phyloP scores from a whole-genome alignment of 2,797 vertebrate genomes.

The Spinus pinus region DNA sequence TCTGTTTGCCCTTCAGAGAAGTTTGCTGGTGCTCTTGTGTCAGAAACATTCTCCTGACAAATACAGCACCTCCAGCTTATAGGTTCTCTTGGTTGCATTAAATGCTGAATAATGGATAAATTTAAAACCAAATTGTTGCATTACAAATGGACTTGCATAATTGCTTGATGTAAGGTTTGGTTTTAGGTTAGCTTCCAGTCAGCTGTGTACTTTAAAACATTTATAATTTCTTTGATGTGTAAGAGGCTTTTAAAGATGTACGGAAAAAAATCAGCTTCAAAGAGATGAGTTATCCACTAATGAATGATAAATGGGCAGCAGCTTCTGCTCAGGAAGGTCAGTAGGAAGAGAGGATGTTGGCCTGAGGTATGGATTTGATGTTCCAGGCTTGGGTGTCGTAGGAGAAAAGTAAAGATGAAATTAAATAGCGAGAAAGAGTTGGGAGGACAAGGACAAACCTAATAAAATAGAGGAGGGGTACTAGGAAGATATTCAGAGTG shows the following conservation, averaged over 20 bases:
- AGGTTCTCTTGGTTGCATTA: neutral
- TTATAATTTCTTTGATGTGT: neutral
- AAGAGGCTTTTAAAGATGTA: conserved; percentile 27
- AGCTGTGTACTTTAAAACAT: conserved; percentile 34
- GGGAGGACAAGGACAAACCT: neutral
- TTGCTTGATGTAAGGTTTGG: neutral
- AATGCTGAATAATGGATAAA: conserved; percentile 20
- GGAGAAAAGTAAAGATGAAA: neutral
- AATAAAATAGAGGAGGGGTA: neutral
- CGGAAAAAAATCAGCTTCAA: neutral
- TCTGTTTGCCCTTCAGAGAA: neutral
- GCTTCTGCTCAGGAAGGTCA: neutral
- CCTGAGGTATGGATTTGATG: neutral
- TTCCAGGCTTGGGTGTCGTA: neutral
- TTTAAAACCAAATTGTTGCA: neutral
- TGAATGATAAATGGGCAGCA: conserved; percentile 10
- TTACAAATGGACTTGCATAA: neutral
- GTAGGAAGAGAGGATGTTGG: neutral
- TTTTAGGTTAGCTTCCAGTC: conserved; percentile 18
- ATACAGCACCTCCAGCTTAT: neutral
- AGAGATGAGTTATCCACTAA: neutral
- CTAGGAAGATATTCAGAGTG: neutral
- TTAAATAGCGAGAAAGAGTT: neutral
- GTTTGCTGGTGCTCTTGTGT: neutral
- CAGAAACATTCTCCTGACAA: neutral